These are phyloP conservation scores for Achatina immaculata DNA, from an alignment of 1,140 invertebrate genomes.

Conservation along the genomic window DNA sequence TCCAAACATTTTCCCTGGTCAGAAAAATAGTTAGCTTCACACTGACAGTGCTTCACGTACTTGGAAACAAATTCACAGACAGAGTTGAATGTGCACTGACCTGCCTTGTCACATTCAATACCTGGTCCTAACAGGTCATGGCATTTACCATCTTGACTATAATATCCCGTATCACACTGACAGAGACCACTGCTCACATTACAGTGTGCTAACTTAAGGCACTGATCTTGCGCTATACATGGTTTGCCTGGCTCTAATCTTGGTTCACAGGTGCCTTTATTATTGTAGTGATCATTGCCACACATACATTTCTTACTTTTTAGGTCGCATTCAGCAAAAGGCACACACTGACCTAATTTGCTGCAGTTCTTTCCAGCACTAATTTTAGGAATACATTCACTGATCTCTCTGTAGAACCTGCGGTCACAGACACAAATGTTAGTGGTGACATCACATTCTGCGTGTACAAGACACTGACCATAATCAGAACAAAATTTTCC, in stretches of 20 bases:
- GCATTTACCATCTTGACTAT: conserved; percentile 34
- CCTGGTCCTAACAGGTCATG: conserved; percentile 33
- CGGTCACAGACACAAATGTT: conserved; percentile 36
- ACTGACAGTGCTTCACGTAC: conserved; percentile 28
- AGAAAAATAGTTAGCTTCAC: conserved; percentile 27
- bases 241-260: not conserved
- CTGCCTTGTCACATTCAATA: conserved; percentile 25
- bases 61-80: conserved; percentile 27
- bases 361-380: conserved; percentile 29
- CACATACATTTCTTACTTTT: conserved; percentile 14
- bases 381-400: conserved; percentile 21
- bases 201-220: conserved; percentile 38
- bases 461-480: conserved; percentile 39
- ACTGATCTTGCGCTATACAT: conserved; percentile 34
- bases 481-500: conserved; percentile 28
- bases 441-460: conserved; percentile 36
- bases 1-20: conserved; percentile 34
- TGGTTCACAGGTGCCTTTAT: conserved; percentile 30
- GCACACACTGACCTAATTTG: conserved; percentile 34
- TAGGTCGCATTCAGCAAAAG: conserved; percentile 33
- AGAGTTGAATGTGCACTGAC: conserved; percentile 40
- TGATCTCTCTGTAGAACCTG: conserved; percentile 22
- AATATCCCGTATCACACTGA: conserved; percentile 34
- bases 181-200: conserved; percentile 21
- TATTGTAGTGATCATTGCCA: conserved; percentile 28